phyloP scores from a whole-genome alignment of 2,888 invertebrate species.

The Melipona bicolor region DNA sequence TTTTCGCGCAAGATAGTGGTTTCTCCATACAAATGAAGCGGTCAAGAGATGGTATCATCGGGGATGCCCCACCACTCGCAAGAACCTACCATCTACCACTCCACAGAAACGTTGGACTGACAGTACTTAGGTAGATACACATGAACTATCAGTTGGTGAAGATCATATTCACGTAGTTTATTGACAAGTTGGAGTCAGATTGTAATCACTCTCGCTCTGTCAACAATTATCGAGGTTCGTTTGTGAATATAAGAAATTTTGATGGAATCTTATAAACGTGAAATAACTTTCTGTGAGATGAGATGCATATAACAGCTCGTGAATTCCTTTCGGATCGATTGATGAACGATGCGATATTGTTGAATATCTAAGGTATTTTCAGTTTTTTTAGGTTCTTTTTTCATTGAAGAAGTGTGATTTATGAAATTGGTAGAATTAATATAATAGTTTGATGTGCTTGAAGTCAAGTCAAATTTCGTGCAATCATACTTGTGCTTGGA shows the following conservation, averaged over 20 bases:
- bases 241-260: neutral
- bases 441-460: no score
- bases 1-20: neutral
- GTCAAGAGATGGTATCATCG: neutral
- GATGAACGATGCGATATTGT: no score
- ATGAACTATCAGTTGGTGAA: constrained; percentile 2
- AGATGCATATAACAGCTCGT: neutral
- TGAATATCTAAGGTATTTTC: neutral
- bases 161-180: neutral
- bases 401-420: neutral
- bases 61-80: constrained; percentile 42
- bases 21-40: constrained; percentile 8
- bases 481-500: neutral
- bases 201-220: neutral
- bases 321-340: neutral
- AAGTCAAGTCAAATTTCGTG: neutral
- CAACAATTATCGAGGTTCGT: neutral
- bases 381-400: neutral
- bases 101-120: neutral
- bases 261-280: neutral
- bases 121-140: constrained; percentile 7
- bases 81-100: neutral
- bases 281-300: neutral
- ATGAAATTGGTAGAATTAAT: neutral
- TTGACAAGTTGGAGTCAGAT: neutral